Base-by-base conservation (phyloP, 2,888 invertebrate species). In the Drepana falcataria region DNA sequence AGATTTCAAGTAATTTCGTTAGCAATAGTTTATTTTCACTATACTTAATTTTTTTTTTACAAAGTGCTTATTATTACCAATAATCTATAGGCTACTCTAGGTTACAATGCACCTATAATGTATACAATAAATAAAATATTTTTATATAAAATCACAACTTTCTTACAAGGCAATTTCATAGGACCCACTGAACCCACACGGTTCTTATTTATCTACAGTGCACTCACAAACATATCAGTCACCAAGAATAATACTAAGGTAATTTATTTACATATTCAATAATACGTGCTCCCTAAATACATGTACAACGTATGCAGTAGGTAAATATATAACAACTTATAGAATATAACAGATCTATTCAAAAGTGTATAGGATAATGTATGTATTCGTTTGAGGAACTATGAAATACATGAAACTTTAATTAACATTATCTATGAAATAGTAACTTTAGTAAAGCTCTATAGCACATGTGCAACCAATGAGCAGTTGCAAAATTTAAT, bases 11-110 rank as follows among this genome's bases (percentile, higher is more conserved):
- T 58, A 51, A 59, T 52, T 57, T 60, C 66, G 73, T 69, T 75
- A 73, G 65, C 59, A 71, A 75, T 81, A 72, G 71, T 85, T 85
- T 86, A 86, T 83, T 85, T 71, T 73, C 62, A 74, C 72, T 82
- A 81, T 80, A 80, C 71, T 65, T 21, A 21, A 0, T 70, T 72
- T 77, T 79, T 72, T 77, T 44, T 44, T 71, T 79, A 83, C 78
- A 82, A 78, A 76, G 70, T 71, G 68, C 76, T 76, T 77, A 79
- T 21, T 65, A 55, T 57, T 62, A 62, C 60, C 41, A 53, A 55
- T 67, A 75, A 55, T 55, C 55, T 65, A 59, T 56, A 55, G 54
- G 53, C 59, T 67, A 62, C 34, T 51, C 65, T 66, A 71, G 59
- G 60, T 69, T 74, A 75, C 57, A 63, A 57, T 64, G 69, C 69